Evolutionary conservation across 2,797 vertebrate genomes (phyloP).

Genomic region (Sternotherus odoratus): DNA sequence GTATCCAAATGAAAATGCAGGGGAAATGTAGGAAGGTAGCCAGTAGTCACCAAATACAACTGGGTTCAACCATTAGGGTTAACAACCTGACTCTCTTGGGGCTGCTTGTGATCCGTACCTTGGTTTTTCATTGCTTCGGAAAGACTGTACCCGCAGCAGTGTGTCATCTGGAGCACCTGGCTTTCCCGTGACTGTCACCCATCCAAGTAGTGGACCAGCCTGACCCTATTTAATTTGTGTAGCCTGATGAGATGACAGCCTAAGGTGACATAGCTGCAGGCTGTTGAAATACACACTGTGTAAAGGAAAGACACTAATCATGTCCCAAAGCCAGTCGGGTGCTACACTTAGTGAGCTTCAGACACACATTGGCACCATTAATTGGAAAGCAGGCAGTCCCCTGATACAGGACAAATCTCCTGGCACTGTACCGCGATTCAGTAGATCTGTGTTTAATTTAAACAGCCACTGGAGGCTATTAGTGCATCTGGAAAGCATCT

Average conservation of each 20-base stretch:
- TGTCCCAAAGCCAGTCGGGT: constrained; percentile 42
- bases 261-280: constrained; percentile 3
- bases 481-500: constrained; percentile 2
- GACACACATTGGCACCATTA: constrained; percentile 18
- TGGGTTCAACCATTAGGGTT: too few relatives aligned
- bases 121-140: not conserved
- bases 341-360: constrained; percentile 27
- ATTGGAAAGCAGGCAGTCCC: constrained; percentile 27
- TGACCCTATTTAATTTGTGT: not conserved
- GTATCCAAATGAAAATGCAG: not conserved
- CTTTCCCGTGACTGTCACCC: not conserved
- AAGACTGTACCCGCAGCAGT: not conserved
- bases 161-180: not conserved
- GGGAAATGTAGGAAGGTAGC: not conserved
- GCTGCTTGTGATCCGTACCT: not conserved
- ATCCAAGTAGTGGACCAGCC: not conserved
- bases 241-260: constrained; percentile 21
- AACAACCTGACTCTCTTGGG: not conserved
- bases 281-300: constrained; percentile 49
- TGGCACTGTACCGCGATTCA: not conserved
- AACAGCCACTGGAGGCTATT: constrained; percentile 44
- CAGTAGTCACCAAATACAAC: not conserved
- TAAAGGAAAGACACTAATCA: constrained; percentile 42
- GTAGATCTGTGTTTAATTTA: constrained; percentile 32
- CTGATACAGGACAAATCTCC: constrained; percentile 5